phyloP scores from a whole-genome alignment of 2,113 vertebrate genomes.

The Pleuronectes platessa region DNA sequence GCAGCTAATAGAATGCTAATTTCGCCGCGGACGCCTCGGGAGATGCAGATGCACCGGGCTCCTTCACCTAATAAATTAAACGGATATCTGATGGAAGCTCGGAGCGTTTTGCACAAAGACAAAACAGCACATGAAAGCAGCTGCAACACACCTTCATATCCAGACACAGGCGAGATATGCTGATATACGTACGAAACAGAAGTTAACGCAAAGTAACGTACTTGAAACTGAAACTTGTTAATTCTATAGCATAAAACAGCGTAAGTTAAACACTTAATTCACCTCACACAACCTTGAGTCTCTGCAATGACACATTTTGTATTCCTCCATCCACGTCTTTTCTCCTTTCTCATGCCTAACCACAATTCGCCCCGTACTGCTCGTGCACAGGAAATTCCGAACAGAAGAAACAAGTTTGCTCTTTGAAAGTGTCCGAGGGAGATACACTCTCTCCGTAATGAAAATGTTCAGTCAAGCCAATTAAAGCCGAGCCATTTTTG shows the following conservation, averaged over 20 bases:
- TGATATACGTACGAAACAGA: conserved; percentile 16
- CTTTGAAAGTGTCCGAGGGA: conserved; percentile 70
- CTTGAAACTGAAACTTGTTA: not conserved
- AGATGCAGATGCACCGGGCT: conserved; percentile 60
- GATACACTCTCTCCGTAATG: conserved; percentile 73
- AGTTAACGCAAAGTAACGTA: conserved; percentile 14
- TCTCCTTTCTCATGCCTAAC: conserved; percentile 44
- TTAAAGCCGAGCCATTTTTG: conserved; percentile 81
- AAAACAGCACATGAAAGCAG: conserved; percentile 40
- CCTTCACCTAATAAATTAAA: conserved; percentile 69
- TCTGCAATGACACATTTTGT: conserved; percentile 47
- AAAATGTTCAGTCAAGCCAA: conserved; percentile 81
- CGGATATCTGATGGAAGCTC: conserved; percentile 60
- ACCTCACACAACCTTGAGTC: conserved; percentile 22
- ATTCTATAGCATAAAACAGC: not conserved
- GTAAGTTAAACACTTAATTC: not conserved
- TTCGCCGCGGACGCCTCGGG: conserved; percentile 51
- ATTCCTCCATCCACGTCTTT: conserved; percentile 54
- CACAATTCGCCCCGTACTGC: conserved; percentile 55
- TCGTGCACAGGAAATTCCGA: conserved; percentile 36
- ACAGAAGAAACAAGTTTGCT: conserved; percentile 63
- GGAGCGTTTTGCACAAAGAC: conserved; percentile 33
- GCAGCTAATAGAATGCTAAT: conserved; percentile 71
- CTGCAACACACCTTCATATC: conserved; percentile 6
- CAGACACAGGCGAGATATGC: conserved; percentile 20